Evolutionary conservation across 2,888 invertebrate species (phyloP).

Genomic region (Mimumesa dahlbomi): DNA sequence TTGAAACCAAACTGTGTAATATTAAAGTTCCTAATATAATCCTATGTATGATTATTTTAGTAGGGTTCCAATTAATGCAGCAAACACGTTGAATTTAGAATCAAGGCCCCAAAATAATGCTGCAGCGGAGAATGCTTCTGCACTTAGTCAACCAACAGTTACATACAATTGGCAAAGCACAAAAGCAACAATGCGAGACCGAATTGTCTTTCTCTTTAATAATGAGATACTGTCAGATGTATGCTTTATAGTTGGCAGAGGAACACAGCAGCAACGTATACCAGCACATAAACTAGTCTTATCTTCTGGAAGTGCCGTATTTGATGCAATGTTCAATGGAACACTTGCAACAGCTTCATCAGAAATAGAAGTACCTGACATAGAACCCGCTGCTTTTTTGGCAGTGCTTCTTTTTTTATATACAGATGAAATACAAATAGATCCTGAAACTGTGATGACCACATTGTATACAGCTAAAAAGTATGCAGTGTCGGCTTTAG

Average conservation of each 20-base stretch:
- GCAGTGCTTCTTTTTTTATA: conserved; percentile 88
- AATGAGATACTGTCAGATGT: conserved; percentile 87
- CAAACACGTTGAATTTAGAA: conserved; percentile 67
- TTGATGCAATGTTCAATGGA: conserved; percentile 93
- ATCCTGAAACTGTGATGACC: conserved; percentile 93
- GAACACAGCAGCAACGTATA: conserved; percentile 85
- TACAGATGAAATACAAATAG: conserved; percentile 91
- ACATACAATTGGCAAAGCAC: conserved; percentile 87
- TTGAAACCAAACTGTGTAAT: no score
- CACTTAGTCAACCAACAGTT: conserved; percentile 53
- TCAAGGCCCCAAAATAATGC: conserved; percentile 63
- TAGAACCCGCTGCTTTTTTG: conserved; percentile 90
- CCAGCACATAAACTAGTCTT: conserved; percentile 91
- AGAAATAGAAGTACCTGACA: conserved; percentile 90
- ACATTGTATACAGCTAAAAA: conserved; percentile 93
- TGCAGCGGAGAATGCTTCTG: conserved; percentile 62
- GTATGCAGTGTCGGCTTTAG: conserved; percentile 91
- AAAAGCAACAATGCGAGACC: conserved; percentile 88
- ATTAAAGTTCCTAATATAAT: no score
- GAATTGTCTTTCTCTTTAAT: conserved; percentile 86
- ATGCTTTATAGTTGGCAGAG: conserved; percentile 89
- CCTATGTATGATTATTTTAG: no score
- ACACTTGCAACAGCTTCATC: conserved; percentile 86
- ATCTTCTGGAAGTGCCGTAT: conserved; percentile 91
- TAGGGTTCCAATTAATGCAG: conserved; percentile 73